These are phyloP conservation scores for Zosterops borbonicus DNA, from an alignment of 2,113 vertebrate species.

Conservation along the genomic window DNA sequence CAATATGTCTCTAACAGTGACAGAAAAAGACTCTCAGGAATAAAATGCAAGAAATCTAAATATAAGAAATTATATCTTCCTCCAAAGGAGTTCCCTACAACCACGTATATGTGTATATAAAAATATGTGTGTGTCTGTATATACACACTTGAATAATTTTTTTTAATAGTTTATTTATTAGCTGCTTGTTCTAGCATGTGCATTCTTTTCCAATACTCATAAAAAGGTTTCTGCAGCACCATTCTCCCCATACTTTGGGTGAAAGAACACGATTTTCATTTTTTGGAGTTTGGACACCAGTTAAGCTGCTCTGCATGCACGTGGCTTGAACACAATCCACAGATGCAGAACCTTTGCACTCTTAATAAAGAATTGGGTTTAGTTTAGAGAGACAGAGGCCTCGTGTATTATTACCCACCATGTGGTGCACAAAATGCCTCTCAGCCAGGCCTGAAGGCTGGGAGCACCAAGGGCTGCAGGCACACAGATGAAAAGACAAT, in stretches of 20 bases:
- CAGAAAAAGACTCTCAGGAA: background rate
- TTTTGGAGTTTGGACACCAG: background rate
- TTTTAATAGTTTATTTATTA: background rate
- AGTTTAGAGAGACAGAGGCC: background rate
- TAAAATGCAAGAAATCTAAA: background rate
- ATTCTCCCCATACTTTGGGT: background rate
- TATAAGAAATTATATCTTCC: background rate
- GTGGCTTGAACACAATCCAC: background rate
- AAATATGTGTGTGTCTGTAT: background rate
- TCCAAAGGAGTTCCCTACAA: background rate
- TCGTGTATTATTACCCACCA: background rate
- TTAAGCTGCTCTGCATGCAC: background rate
- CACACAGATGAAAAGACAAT: background rate
- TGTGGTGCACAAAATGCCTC: background rate
- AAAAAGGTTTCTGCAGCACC: background rate
- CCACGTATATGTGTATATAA: background rate
- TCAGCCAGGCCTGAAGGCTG: background rate
- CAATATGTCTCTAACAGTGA: background rate
- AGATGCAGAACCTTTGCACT: background rate
- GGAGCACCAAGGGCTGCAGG: background rate
- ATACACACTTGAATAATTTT: rapidly evolving
- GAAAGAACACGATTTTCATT: background rate
- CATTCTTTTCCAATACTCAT: background rate
- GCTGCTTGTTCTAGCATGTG: background rate
- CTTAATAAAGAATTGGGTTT: background rate